phyloP scores from a whole-genome alignment of 2,888 invertebrate species.

The Macrosoma leucophasiata region DNA sequence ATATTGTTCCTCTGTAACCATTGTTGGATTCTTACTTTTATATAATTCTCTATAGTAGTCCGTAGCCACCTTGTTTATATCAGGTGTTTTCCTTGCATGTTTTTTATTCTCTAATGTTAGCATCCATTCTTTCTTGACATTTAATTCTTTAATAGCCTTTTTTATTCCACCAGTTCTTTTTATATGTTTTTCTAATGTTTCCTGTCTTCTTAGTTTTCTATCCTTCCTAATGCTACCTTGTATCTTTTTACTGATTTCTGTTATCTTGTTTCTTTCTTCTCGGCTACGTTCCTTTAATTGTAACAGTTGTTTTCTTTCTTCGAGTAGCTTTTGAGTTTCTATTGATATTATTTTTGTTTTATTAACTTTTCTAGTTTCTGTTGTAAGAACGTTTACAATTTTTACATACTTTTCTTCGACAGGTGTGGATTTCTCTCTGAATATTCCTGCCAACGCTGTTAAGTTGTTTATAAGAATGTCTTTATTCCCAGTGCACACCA shows the following conservation, averaged over 20 bases:
- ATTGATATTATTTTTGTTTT: slow-evolving; percentile 8
- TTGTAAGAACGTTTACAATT: no score
- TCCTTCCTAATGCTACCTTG: slow-evolving; percentile 21
- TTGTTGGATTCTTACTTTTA: slow-evolving; percentile 5
- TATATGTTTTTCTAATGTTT: slow-evolving; percentile 20
- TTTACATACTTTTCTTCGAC: no score
- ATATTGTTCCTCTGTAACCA: not conserved
- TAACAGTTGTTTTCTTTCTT: slow-evolving; percentile 19
- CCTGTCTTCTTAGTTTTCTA: slow-evolving; percentile 17
- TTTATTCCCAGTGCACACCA: no score
- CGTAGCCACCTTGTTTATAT: slow-evolving; percentile 1
- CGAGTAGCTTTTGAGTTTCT: slow-evolving; percentile 9
- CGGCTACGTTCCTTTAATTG: slow-evolving; percentile 15
- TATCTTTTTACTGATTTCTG: slow-evolving; percentile 26
- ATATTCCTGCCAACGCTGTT: no score
- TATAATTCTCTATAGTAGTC: slow-evolving; percentile 3
- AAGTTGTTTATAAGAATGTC: no score
- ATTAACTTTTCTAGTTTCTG: slow-evolving; percentile 5
- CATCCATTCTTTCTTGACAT: slow-evolving; percentile 17
- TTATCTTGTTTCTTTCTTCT: slow-evolving; percentile 10
- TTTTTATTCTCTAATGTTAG: slow-evolving; percentile 14
- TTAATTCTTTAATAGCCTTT: no score
- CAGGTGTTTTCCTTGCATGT: slow-evolving; percentile 11
- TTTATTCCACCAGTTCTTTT: no score
- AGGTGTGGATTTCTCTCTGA: no score